Base-by-base conservation (phyloP, 1,140 invertebrate species). In the Tetragnatha versicolor region DNA sequence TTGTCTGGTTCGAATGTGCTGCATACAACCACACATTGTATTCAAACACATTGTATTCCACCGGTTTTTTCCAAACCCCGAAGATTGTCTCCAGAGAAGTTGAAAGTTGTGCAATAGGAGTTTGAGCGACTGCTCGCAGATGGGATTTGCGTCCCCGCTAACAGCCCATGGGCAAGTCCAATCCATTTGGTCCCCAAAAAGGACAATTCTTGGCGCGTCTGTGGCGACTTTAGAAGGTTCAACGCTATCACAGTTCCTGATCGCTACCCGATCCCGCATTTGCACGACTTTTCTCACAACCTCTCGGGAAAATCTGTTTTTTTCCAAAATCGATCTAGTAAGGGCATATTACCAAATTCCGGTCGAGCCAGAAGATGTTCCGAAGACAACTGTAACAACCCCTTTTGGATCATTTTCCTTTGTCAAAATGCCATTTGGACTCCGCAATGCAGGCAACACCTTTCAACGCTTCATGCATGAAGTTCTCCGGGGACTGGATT, bases 171-270 rank as follows among this genome's bases (percentile, higher is more conserved):
- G 86, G 82, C 87, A 14, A 85, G 84, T 2, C 85, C 86, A n/a
- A 70, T 88, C 2, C 85, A 86, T 70, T 81, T 89, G 53, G 85
- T 86, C 0, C 79, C 79, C 2, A 88, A 89, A 72, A 82, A 83
- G 65, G 79, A 84, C 69, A 83, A 9, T n/a, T 70, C 68, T 7
- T 86, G 83, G 80, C 78, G 88, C 33, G 81, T 84, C 0, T 85
- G 84, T 70, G 85, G 87, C 0, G 88, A 89, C 82, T 89, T 87
- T 75, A 79, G 85, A 6, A 39, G 70, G 12, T 70, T 89, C 0
- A 89, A 89, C 80, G 58, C 80, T 0, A 33, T 84, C 3, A 88
- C 86, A 6, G 72, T 83, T 82, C 0, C n/a, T n/a, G 87, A 88
- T 68, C 39, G 81, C 0, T 88, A 87, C 75, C 85, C 85, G 0